phyloP scores from a whole-genome alignment of 2,888 invertebrate genomes.

The Willowsia nigromaculata region DNA sequence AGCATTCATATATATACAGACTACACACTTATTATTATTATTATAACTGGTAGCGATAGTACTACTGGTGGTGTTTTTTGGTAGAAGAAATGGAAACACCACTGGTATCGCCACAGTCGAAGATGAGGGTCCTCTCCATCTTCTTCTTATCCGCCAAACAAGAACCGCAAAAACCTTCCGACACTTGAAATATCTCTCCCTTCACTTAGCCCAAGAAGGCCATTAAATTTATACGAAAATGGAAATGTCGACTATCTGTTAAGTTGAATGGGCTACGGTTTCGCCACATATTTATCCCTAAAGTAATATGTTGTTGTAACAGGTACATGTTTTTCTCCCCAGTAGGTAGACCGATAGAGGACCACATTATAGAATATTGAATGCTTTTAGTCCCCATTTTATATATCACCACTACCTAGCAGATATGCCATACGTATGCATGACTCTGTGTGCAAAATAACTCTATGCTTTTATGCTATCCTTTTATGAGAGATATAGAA shows the following conservation, averaged over 20 bases:
- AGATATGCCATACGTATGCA: not conserved
- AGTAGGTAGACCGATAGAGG: not conserved
- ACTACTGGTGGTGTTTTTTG: not conserved
- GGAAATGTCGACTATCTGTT: constrained; percentile 73
- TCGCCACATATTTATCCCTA: constrained; percentile 63
- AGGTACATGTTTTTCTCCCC: constrained; percentile 32
- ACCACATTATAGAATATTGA: constrained; percentile 24
- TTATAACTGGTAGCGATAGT: not conserved
- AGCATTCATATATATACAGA: not conserved
- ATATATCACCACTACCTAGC: not conserved
- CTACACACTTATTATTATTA: not conserved
- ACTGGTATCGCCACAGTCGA: constrained; percentile 1
- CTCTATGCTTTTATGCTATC: too few relatives aligned
- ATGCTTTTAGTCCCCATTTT: not conserved
- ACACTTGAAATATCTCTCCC: constrained; percentile 73
- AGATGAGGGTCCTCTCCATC: constrained; percentile 58
- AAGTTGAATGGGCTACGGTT: constrained; percentile 55
- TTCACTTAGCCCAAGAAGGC: constrained; percentile 70
- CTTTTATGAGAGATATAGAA: constrained; percentile 31
- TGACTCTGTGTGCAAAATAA: too few relatives aligned
- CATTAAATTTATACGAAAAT: constrained; percentile 73
- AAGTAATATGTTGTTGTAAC: constrained; percentile 48
- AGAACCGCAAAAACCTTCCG: constrained; percentile 71
- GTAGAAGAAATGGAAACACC: not conserved
- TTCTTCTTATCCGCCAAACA: constrained; percentile 65